Percentiles rank a stretch among this genome's conserved stretches.
These are phyloP conservation scores for Liasis olivaceus DNA, from an alignment of 2,797 vertebrate genomes.

Conservation along the genomic window DNA sequence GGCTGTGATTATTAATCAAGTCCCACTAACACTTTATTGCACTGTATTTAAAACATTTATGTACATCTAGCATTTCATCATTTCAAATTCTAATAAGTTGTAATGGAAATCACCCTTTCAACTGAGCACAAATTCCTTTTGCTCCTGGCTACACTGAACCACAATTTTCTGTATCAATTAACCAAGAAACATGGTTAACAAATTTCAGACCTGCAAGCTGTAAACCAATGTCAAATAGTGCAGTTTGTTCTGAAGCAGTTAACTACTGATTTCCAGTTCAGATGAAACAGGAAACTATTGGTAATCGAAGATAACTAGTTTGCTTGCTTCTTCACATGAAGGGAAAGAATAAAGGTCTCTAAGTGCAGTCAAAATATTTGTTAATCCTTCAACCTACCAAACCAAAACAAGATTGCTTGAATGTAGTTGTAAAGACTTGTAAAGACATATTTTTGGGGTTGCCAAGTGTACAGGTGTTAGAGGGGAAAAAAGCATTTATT, in stretches of 20 bases:
- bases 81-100: not conserved
- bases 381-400: not conserved
- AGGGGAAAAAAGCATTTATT: not conserved
- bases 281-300: not conserved
- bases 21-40: slow-evolving; percentile 20
- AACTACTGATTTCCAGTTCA: not conserved
- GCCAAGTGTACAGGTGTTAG: not conserved
- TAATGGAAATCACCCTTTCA: not conserved
- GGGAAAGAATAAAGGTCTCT: too few relatives aligned
- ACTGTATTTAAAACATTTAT: not conserved
- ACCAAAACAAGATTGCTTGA: not conserved
- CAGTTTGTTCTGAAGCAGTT: not conserved
- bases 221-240: not conserved
- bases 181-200: not conserved
- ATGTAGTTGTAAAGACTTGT: not conserved
- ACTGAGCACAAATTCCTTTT: not conserved
- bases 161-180: not conserved
- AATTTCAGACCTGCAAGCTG: not conserved
- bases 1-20: not conserved
- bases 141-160: not conserved
- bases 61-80: slow-evolving; percentile 5
- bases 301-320: not conserved
- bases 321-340: not conserved
- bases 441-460: not conserved
- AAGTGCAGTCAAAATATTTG: not conserved